Conservation (phyloP, 1,140 invertebrate genomes). For the Xylocopa sonorina region DNA sequence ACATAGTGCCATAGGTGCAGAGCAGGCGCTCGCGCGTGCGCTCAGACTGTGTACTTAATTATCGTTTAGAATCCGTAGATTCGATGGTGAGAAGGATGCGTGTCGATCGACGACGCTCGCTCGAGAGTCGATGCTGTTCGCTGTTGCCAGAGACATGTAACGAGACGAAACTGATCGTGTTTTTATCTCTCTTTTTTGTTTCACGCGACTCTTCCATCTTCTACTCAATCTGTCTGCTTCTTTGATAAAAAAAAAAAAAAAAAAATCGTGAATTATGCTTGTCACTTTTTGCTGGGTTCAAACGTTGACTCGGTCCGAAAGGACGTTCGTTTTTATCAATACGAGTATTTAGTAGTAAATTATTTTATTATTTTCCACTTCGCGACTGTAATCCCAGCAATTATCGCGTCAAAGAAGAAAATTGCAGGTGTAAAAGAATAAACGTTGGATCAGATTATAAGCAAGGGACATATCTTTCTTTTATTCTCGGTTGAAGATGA, state of each 20-base stretch:
- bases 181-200: no score
- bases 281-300: not conserved
- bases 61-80: conserved; percentile 6
- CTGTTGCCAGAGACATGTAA: not conserved
- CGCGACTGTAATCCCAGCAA: no score
- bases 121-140: not conserved
- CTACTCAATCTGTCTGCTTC: not conserved
- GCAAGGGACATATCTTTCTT: no score
- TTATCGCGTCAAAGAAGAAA: no score
- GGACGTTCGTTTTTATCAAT: not conserved
- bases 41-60: conserved; percentile 81
- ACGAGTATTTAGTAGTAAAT: no score
- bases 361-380: no score
- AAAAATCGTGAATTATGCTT: not conserved
- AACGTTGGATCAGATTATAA: no score
- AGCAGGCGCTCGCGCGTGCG: conserved; percentile 68
- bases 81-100: conserved; percentile 10
- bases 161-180: not conserved
- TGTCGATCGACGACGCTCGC: not conserved
- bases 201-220: not conserved
- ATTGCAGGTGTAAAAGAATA: no score
- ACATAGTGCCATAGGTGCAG: conserved; percentile 81
- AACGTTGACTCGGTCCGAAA: not conserved
- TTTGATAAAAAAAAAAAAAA: no score
- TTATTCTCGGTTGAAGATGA: no score